Conservation (phyloP, 64 coral and sea anemone species). For the Dendrophyllia cribrosa region DNA sequence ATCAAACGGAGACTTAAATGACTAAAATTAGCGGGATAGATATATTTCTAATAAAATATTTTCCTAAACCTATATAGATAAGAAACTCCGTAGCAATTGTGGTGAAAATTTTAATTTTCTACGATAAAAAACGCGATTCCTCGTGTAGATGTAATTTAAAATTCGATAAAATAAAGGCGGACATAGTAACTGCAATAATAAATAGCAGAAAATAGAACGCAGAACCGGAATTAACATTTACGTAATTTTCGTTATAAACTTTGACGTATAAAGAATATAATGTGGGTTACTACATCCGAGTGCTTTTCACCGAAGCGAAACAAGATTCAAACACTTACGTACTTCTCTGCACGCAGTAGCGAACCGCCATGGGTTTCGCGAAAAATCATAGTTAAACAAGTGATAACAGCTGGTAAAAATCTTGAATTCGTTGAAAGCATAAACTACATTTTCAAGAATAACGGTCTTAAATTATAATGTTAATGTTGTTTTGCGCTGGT, state of each 20-base stretch:
- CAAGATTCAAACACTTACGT: neutral
- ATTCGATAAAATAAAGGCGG: neutral
- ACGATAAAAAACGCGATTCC: neutral
- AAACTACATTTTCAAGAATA: neutral
- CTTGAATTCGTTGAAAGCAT: neutral
- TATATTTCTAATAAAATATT: no score
- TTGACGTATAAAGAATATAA: neutral
- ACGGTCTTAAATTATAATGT: neutral
- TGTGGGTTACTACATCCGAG: neutral
- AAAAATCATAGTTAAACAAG: slow-evolving; percentile 10
- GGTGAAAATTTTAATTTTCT: no score
- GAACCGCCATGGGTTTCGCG: neutral
- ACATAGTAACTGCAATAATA: neutral
- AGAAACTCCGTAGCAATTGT: no score
- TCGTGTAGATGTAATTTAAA: neutral
- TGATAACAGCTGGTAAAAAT: neutral
- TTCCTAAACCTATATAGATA: no score
- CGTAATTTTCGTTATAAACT: neutral
- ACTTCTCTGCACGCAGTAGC: neutral
- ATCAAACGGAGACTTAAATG: neutral
- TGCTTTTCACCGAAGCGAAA: neutral
- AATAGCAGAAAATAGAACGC: neutral
- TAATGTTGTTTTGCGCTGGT: neutral
- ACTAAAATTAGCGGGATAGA: neutral
- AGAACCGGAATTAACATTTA: neutral